Conservation (phyloP, 2,797 vertebrate genomes). For the Mallotus villosus region DNA sequence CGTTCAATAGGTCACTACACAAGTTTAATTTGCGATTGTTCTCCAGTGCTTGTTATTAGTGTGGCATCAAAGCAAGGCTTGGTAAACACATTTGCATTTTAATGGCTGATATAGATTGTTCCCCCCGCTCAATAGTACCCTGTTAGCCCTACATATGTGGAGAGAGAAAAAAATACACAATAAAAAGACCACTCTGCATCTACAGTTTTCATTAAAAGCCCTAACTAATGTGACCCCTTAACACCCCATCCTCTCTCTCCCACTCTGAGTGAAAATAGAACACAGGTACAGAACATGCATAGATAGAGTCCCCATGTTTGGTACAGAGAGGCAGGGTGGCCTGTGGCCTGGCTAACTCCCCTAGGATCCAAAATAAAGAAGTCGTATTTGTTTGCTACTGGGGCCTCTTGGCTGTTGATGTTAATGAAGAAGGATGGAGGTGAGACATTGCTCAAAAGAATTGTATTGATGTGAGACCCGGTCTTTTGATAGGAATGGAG, state of each 20-base stretch:
- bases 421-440: constrained; percentile 56
- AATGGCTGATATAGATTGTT: constrained; percentile 73
- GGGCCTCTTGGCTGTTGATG: constrained; percentile 54
- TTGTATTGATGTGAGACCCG: too few species aligned
- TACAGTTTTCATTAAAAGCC: constrained; percentile 36
- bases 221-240: neutral
- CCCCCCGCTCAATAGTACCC: constrained; percentile 53
- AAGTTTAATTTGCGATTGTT: constrained; percentile 69
- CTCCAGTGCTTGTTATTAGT: constrained; percentile 67
- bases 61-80: constrained; percentile 63
- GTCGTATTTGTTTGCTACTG: constrained; percentile 59
- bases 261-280: neutral
- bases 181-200: constrained; percentile 24
- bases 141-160: constrained; percentile 25
- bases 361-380: constrained; percentile 38
- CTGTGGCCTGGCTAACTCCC: constrained; percentile 22
- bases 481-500: too few species aligned
- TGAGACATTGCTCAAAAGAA: neutral
- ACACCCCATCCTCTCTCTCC: too few species aligned
- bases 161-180: constrained; percentile 19
- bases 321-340: constrained; percentile 13
- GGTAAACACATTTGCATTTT: constrained; percentile 75
- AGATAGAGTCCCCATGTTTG: neutral
- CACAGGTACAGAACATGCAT: neutral
- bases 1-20: constrained; percentile 60